Evolutionary conservation across 2,113 vertebrate genomes (phyloP).

Genomic region (Onychostruthus taczanowskii): DNA sequence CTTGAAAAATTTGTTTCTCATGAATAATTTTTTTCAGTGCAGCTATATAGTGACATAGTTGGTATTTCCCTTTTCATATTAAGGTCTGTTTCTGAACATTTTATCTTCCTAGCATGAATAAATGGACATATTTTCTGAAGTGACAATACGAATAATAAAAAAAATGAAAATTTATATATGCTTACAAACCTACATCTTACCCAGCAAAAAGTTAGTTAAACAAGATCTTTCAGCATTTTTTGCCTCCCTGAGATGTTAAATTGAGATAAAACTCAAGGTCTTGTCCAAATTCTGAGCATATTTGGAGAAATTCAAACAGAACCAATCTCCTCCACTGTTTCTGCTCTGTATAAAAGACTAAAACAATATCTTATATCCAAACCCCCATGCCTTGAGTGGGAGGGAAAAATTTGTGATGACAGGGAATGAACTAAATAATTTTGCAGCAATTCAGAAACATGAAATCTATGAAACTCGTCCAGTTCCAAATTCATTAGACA

Average conservation of each 20-base stretch:
- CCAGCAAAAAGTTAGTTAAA: background rate
- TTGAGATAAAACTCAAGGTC: background rate
- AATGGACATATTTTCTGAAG: background rate
- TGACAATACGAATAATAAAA: background rate
- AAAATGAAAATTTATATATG: background rate
- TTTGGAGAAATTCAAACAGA: background rate
- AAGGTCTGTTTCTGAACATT: background rate
- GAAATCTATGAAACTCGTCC: constrained; percentile 49
- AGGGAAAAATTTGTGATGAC: background rate
- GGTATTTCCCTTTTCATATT: background rate
- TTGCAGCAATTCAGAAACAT: constrained; percentile 66
- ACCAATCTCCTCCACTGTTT: background rate
- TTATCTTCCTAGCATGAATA: background rate
- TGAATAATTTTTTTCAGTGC: accelerated
- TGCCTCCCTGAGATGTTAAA: background rate
- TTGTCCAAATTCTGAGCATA: background rate
- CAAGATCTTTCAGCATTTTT: background rate
- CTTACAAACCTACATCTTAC: background rate
- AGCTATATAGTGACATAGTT: background rate
- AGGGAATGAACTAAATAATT: constrained; percentile 45
- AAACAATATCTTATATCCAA: background rate
- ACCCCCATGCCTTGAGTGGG: background rate
- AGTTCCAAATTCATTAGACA: constrained; percentile 67
- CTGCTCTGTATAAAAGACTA: background rate
- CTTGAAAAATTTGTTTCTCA: background rate